These are phyloP conservation scores for Lucilia sericata DNA, from an alignment of 1,140 invertebrate species.

Conservation along the genomic window DNA sequence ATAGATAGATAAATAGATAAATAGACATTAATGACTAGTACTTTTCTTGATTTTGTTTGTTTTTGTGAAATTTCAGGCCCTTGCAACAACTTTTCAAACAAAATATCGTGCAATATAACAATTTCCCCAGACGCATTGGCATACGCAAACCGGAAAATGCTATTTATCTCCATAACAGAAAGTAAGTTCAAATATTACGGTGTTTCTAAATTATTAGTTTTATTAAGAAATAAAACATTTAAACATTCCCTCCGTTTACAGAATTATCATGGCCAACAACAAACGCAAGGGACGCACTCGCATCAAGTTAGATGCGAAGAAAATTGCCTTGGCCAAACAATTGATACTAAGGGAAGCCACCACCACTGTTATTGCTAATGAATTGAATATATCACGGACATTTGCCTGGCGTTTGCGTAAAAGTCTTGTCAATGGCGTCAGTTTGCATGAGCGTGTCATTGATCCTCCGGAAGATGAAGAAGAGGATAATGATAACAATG, in stretches of 20 bases:
- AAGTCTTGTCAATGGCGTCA: conserved; percentile 64
- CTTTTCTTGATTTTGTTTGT: neutral
- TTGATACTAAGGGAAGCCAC: conserved; percentile 64
- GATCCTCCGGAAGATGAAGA: conserved; percentile 51
- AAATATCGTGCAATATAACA: conserved; percentile 65
- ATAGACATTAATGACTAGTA: too few species aligned
- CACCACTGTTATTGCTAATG: conserved; percentile 65
- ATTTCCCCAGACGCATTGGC: conserved; percentile 61
- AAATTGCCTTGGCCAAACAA: conserved; percentile 64
- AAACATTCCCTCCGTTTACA: conserved; percentile 23
- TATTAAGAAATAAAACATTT: too few species aligned
- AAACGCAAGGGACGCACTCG: conserved; percentile 66
- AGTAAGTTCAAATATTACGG: conserved; percentile 50
- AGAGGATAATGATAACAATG: neutral
- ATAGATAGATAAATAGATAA: too few species aligned
- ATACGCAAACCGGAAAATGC: conserved; percentile 58
- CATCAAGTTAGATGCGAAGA: conserved; percentile 65
- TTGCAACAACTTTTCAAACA: conserved; percentile 65
- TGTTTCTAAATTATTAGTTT: too few species aligned
- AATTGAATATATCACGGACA: conserved; percentile 64
- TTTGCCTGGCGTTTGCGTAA: conserved; percentile 66
- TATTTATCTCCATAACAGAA: conserved; percentile 61
- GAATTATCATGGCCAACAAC: conserved; percentile 55
- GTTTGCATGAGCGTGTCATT: conserved; percentile 62
- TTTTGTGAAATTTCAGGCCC: conserved; percentile 52